Evolutionary conservation across 2,797 vertebrate genomes (phyloP), one percentile per base, ranked within the genome.

Genomic region (Podargus strigoides): DNA sequence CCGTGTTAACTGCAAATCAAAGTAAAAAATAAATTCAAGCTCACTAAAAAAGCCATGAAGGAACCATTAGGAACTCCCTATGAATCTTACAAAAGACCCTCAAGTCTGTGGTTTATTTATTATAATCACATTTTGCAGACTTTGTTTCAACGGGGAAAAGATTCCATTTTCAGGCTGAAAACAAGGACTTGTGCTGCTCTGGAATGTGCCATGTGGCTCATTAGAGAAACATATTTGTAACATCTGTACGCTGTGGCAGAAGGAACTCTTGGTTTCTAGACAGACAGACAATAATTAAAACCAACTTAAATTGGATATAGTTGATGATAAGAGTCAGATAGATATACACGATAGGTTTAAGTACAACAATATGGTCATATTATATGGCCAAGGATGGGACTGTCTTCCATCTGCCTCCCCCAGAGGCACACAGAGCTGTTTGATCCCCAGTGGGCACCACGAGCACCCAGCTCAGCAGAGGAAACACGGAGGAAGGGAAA

Each of bases 91-190:
- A 58, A 87, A 36, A 82, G 79, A 47, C 58, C 62, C 86, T 81
- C 42, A 13, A 87, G 69, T 15, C 56, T 85, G 80, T 56, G 39
- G 75, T 81, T 39, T 92, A 86, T 93, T 97, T 97, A 88, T 81
- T 90, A 85, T 88, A 89, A 96, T 86, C 75, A 56, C 17, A 58
- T 95, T 88, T 93, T 80, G 67, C 82, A 94, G 91, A 91, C 32
- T 44, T 72, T 56, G 59, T 88, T 94, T 95, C 84, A 87, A 16
- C 47, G 47, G 86, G 87, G 87, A 82, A 92, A 91, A 46, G 10
- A 89, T 75, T 92, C 81, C 23, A 22, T 82, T 94, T 97, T 85
- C 73, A 96, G 84, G 79, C 93, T 95, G 81, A 94, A 96, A 95
- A 92, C 86, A 92, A 94, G 94, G 79, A 64, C 88, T 96, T 87